Conservation (phyloP, 2,888 invertebrate species). For the Melolontha melolontha region DNA sequence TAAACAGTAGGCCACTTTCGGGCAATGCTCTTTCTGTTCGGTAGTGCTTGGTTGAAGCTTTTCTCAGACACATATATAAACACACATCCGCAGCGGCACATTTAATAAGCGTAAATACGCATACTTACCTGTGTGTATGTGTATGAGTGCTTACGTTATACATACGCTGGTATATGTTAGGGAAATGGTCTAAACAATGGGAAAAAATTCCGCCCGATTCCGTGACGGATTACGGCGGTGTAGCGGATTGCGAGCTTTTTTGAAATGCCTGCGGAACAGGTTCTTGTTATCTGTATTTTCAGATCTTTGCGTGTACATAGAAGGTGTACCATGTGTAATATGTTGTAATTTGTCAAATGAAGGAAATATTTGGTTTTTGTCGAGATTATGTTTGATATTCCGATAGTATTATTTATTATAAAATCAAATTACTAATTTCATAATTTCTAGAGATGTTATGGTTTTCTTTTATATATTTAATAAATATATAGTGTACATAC, state of each 20-base stretch:
- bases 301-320: conserved; percentile 2
- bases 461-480: no score
- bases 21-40: conserved; percentile 38
- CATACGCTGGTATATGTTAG: not conserved
- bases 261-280: conserved; percentile 8
- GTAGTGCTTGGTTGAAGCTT: not conserved
- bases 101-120: conserved; percentile 4
- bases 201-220: conserved; percentile 1
- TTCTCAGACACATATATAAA: not conserved
- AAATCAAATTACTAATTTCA: no score
- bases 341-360: not conserved
- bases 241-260: not conserved
- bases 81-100: not conserved
- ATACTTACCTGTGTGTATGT: not conserved
- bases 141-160: not conserved
- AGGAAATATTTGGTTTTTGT: no score
- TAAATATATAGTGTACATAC: no score
- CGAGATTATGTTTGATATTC: no score
- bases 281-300: conserved; percentile 1
- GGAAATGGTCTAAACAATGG: conserved; percentile 4
- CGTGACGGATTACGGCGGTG: conserved; percentile 8
- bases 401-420: no score
- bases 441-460: no score
- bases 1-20: conserved; percentile 42
- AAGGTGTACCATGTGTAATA: not conserved